phyloP scores from a whole-genome alignment of 2,797 vertebrate species.

The Denticeps clupeoides region DNA sequence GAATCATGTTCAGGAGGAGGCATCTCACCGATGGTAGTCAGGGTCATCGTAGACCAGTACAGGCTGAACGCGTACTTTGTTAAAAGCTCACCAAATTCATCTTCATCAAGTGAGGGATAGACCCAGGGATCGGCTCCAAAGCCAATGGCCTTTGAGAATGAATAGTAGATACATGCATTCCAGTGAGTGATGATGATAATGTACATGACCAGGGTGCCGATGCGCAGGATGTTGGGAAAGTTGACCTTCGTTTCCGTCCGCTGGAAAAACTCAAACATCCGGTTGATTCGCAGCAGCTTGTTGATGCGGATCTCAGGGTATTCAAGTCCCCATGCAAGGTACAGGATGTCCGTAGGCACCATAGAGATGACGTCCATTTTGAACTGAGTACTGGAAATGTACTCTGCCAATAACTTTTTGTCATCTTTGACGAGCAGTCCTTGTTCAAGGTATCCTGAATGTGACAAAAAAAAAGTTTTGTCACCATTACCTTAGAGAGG shows the following conservation, averaged over 20 bases:
- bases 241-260: slow-evolving; percentile 90
- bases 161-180: slow-evolving; percentile 91
- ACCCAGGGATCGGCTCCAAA: slow-evolving; percentile 94
- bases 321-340: slow-evolving; percentile 70
- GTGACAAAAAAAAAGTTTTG: slow-evolving; percentile 1
- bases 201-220: slow-evolving; percentile 91
- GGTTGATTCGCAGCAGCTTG: slow-evolving; percentile 76
- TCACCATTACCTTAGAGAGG: neutral
- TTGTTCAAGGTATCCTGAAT: slow-evolving; percentile 84
- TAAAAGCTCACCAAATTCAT: slow-evolving; percentile 71
- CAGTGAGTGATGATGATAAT: slow-evolving; percentile 97
- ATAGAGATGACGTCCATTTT: slow-evolving; percentile 76
- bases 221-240: slow-evolving; percentile 93
- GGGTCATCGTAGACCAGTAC: slow-evolving; percentile 93
- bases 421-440: slow-evolving; percentile 81
- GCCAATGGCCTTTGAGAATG: slow-evolving; percentile 88
- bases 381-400: slow-evolving; percentile 71
- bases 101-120: slow-evolving; percentile 74
- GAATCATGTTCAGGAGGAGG: slow-evolving; percentile 85
- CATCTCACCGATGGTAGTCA: slow-evolving; percentile 94
- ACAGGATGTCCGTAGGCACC: slow-evolving; percentile 84
- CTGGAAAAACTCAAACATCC: slow-evolving; percentile 93
- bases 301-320: slow-evolving; percentile 93
- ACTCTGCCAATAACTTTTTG: slow-evolving; percentile 66
- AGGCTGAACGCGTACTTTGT: slow-evolving; percentile 92